Percentiles rank a stretch among this genome's conserved stretches.
phyloP scores from a whole-genome alignment of 2,113 vertebrate genomes.

The Cynocephalus volans region DNA sequence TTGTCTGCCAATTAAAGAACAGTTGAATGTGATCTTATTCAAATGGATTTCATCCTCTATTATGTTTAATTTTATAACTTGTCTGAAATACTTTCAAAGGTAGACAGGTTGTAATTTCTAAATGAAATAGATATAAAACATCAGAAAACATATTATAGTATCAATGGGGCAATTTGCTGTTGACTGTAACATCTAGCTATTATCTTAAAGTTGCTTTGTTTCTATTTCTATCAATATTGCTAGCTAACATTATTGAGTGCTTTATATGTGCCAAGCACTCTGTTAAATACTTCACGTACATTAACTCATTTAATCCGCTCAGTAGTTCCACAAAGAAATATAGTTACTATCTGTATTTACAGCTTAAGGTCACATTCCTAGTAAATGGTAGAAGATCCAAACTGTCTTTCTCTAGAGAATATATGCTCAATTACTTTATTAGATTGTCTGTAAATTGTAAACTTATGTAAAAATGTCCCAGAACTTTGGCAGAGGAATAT shows the following conservation, averaged over 20 bases:
- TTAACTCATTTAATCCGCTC: neutral
- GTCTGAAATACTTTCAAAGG: neutral
- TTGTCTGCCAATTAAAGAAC: neutral
- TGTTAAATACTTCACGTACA: neutral
- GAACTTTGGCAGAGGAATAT: neutral
- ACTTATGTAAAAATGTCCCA: neutral
- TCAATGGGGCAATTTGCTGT: neutral
- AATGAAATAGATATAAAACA: neutral
- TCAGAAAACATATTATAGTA: neutral
- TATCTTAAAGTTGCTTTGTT: neutral
- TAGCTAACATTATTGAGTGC: neutral
- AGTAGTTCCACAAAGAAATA: neutral
- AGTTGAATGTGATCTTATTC: neutral
- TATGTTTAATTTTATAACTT: neutral
- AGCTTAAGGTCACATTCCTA: neutral
- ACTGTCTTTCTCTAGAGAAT: neutral
- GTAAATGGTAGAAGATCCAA: neutral
- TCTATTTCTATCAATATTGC: neutral
- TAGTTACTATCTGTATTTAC: neutral
- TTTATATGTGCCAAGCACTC: neutral
- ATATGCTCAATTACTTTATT: neutral
- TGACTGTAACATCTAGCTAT: neutral
- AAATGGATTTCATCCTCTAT: neutral
- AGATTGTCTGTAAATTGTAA: neutral
- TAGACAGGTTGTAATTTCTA: neutral